Conservation (phyloP, 2,113 vertebrate species). For the Dipodomys merriami region DNA sequence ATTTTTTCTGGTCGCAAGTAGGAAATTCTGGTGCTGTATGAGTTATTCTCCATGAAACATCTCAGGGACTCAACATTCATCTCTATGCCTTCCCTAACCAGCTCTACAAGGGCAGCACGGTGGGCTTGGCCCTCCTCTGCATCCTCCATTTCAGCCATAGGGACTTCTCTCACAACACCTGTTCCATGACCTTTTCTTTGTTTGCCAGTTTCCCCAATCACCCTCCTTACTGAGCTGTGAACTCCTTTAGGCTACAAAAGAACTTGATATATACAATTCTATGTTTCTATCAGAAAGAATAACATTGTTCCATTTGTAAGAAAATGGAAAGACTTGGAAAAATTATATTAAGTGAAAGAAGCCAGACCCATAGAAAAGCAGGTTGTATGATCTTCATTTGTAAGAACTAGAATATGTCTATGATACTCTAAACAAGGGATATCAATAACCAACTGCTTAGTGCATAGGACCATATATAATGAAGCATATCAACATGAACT, state of each 20-base stretch:
- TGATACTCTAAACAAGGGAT: too few relatives aligned
- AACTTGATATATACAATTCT: too few relatives aligned
- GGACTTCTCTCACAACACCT: not conserved
- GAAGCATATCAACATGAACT: too few relatives aligned
- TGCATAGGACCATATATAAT: too few relatives aligned
- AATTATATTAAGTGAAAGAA: too few relatives aligned
- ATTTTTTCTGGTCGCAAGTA: not conserved
- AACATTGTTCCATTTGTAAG: too few relatives aligned
- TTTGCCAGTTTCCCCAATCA: not conserved
- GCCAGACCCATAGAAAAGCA: too few relatives aligned
- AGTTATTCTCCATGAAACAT: not conserved
- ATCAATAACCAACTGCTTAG: too few relatives aligned
- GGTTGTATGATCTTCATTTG: too few relatives aligned
- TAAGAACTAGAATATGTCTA: too few relatives aligned
- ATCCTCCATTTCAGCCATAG: not conserved
- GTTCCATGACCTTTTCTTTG: not conserved
- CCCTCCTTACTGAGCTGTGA: not conserved
- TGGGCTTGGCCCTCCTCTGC: not conserved
- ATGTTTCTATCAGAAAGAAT: too few relatives aligned
- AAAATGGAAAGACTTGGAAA: too few relatives aligned
- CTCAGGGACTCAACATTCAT: not conserved
- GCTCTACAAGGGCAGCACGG: not conserved
- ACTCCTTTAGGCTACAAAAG: not conserved
- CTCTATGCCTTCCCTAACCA: not conserved
- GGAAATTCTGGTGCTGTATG: not conserved